phyloP scores from a whole-genome alignment of 2,888 invertebrate species.

The Thymelicus acteon region DNA sequence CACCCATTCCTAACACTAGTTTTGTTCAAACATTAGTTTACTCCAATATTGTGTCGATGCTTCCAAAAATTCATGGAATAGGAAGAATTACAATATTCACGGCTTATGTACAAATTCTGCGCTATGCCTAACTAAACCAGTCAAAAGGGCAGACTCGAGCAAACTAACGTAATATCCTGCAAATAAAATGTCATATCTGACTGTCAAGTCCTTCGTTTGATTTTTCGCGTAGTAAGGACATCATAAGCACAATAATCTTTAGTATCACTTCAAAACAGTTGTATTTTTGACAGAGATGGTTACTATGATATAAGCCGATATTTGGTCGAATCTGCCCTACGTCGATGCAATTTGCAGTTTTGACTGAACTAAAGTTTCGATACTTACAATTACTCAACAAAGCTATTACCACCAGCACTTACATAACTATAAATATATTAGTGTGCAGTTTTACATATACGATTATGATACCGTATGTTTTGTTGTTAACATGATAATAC shows the following conservation, averaged over 20 bases:
- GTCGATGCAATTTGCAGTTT: background rate
- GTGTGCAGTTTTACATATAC: constrained; percentile 23
- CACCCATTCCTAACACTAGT: constrained; percentile 39
- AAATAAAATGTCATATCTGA: no score
- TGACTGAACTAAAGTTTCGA: constrained; percentile 11
- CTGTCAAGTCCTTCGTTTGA: no score
- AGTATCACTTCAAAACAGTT: no score
- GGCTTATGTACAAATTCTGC: constrained; percentile 24
- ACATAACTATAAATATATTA: constrained; percentile 19
- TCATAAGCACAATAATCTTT: no score
- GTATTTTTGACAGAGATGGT: no score
- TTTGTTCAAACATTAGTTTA: constrained; percentile 24
- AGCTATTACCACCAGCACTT: constrained; percentile 16
- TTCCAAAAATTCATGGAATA: background rate
- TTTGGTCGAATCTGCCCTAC: background rate
- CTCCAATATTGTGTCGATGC: constrained; percentile 3
- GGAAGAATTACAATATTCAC: constrained; percentile 6
- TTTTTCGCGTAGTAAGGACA: no score
- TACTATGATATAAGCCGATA: no score
- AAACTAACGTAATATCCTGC: no score
- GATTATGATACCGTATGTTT: constrained; percentile 6
- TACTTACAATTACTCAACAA: constrained; percentile 20
- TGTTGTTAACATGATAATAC: constrained; percentile 2
- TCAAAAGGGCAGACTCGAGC: background rate
- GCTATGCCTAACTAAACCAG: constrained; percentile 15